These are phyloP conservation scores for Andrena dorsata DNA, from an alignment of 2,888 invertebrate species.

Conservation along the genomic window DNA sequence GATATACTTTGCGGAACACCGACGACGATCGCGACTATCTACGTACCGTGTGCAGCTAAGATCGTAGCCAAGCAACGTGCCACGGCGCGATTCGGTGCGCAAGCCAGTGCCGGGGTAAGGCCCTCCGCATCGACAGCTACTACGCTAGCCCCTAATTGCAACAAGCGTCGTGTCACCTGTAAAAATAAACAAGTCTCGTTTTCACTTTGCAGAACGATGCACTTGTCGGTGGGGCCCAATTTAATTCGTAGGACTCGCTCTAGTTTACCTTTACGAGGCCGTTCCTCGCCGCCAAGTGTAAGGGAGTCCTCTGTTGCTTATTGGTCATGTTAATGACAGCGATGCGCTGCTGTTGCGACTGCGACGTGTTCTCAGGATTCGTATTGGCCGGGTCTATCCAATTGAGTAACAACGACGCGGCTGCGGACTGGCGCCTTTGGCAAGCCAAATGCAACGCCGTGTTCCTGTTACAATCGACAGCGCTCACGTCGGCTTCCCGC, in stretches of 20 bases:
- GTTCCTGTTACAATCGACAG: constrained; percentile 86
- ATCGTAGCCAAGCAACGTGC: constrained; percentile 88
- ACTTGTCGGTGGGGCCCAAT: background rate
- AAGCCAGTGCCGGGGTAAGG: constrained; percentile 88
- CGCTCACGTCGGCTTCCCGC: constrained; percentile 86
- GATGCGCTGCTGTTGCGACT: constrained; percentile 65
- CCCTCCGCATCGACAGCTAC: constrained; percentile 87
- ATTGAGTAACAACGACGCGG: constrained; percentile 87
- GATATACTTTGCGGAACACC: background rate
- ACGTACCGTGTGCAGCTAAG: constrained; percentile 81
- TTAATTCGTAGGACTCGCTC: background rate
- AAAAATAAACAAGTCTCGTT: background rate
- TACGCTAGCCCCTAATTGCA: constrained; percentile 87
- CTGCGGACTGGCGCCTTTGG: constrained; percentile 86
- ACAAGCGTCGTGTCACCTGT: constrained; percentile 86
- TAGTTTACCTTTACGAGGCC: constrained; percentile 86
- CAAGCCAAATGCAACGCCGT: constrained; percentile 89
- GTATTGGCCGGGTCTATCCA: constrained; percentile 84
- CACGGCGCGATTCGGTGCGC: constrained; percentile 87
- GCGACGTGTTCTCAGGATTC: constrained; percentile 60
- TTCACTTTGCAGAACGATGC: background rate
- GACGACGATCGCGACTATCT: background rate
- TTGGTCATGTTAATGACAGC: constrained; percentile 86
- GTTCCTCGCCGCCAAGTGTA: constrained; percentile 88
- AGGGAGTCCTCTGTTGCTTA: constrained; percentile 87